phyloP scores from a whole-genome alignment of 2,888 invertebrate species.

The Rhagonycha fulva region DNA sequence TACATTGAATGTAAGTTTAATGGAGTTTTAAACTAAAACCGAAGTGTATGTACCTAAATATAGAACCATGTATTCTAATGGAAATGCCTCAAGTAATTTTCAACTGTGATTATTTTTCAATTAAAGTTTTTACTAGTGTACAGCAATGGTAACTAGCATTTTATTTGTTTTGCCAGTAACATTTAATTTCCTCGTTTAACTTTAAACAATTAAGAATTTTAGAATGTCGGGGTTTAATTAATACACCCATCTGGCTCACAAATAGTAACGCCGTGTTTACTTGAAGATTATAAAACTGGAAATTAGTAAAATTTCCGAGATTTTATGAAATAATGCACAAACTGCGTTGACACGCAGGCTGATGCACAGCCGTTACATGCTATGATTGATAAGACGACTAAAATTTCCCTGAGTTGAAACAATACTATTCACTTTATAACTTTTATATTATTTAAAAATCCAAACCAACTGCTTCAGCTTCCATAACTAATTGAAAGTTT shows the following conservation, averaged over 20 bases:
- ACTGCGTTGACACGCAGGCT: not conserved
- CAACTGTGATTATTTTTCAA: not conserved
- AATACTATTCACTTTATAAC: too few relatives aligned
- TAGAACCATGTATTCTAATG: not conserved
- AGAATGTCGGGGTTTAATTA: not conserved
- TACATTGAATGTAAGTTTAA: not conserved
- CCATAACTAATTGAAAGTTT: too few relatives aligned
- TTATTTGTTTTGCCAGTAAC: not conserved
- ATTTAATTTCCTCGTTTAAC: not conserved
- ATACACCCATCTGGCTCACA: not conserved
- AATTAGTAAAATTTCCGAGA: not conserved
- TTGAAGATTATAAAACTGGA: not conserved
- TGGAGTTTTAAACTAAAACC: not conserved
- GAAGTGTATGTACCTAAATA: not conserved
- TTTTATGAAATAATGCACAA: not conserved
- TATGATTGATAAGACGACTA: not conserved
- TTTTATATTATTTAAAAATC: too few relatives aligned
- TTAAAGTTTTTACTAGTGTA: not conserved
- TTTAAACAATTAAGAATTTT: not conserved
- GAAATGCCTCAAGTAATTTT: not conserved
- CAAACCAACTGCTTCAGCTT: too few relatives aligned
- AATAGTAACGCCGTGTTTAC: not conserved
- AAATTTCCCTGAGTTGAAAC: too few relatives aligned
- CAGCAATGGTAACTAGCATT: not conserved
- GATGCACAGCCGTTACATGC: not conserved